Percentiles rank a stretch among this genome's conserved stretches.
Evolutionary conservation across 2,113 vertebrate species (phyloP).

Genomic region (Gadus macrocephalus): DNA sequence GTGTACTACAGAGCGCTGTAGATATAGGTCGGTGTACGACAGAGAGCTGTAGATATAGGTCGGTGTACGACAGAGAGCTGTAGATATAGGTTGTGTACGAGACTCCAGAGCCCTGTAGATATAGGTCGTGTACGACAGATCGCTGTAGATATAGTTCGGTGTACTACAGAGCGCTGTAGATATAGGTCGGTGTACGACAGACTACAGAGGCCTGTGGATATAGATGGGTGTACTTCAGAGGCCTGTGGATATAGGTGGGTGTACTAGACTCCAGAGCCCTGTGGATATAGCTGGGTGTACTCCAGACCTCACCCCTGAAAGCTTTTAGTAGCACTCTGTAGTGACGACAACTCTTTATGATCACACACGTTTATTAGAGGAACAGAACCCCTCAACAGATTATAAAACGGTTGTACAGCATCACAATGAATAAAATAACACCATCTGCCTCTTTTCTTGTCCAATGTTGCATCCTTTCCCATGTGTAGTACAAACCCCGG

Average conservation of each 20-base stretch:
- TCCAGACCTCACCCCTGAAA: neutral
- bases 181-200: too few relatives aligned
- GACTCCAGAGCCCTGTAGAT: too few relatives aligned
- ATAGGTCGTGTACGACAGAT: neutral
- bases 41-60: neutral
- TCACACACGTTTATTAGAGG: slow-evolving; percentile 50
- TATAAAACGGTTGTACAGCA: slow-evolving; percentile 30
- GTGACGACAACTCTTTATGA: neutral
- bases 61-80: too few relatives aligned
- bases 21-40: neutral
- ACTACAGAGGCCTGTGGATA: too few relatives aligned
- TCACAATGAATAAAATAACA: slow-evolving; percentile 25
- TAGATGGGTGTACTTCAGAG: too few relatives aligned
- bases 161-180: neutral
- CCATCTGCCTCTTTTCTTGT: slow-evolving; percentile 23
- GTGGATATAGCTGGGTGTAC: neutral
- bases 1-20: too few relatives aligned
- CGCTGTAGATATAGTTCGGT: too few relatives aligned
- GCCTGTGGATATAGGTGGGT: too few relatives aligned
- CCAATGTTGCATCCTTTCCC: slow-evolving; percentile 40
- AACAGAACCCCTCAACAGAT: neutral
- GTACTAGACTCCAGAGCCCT: too few relatives aligned
- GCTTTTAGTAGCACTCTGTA: too few relatives aligned
- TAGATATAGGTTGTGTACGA: too few relatives aligned
- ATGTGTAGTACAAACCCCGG: slow-evolving; percentile 41